A percentile compares a stretch with the other conserved stretches of the same genome.
phyloP scores from a whole-genome alignment of 2,797 vertebrate species.

The Falco biarmicus region DNA sequence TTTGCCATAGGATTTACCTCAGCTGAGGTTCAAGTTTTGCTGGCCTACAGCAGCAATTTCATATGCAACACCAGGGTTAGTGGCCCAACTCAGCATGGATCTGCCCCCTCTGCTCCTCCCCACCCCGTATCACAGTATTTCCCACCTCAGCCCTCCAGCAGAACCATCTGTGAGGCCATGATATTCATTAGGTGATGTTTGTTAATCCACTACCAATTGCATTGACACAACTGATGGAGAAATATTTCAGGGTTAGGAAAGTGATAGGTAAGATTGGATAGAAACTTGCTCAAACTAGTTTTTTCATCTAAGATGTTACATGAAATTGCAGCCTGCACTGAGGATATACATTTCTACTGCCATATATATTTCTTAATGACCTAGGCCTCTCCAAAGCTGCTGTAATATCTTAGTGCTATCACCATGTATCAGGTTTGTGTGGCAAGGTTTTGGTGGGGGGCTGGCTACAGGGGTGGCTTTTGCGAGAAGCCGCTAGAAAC shows the following conservation, averaged over 20 bases:
- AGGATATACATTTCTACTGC: background rate
- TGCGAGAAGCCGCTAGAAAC: background rate
- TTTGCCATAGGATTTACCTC: background rate
- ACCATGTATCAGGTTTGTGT: background rate
- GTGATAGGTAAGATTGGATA: background rate
- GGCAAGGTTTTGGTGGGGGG: background rate
- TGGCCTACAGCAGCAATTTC: background rate
- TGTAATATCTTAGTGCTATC: background rate
- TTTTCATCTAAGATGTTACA: background rate
- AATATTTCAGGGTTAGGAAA: background rate
- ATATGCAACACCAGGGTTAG: rapidly evolving
- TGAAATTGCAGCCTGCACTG: background rate
- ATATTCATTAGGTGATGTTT: background rate
- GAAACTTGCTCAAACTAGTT: background rate
- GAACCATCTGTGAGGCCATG: background rate
- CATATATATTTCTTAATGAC: background rate
- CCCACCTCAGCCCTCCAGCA: background rate
- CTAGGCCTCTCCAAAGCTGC: background rate
- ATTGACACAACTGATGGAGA: background rate
- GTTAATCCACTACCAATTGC: background rate
- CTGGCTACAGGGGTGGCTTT: background rate
- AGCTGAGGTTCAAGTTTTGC: background rate
- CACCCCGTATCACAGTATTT: background rate
- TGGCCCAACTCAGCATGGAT: rapidly evolving
- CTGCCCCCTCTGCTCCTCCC: background rate